Percentiles rank a stretch among this genome's conserved stretches.
These are phyloP conservation scores for Dromiciops gliroides DNA, from an alignment of 2,113 vertebrate genomes.

Conservation along the genomic window DNA sequence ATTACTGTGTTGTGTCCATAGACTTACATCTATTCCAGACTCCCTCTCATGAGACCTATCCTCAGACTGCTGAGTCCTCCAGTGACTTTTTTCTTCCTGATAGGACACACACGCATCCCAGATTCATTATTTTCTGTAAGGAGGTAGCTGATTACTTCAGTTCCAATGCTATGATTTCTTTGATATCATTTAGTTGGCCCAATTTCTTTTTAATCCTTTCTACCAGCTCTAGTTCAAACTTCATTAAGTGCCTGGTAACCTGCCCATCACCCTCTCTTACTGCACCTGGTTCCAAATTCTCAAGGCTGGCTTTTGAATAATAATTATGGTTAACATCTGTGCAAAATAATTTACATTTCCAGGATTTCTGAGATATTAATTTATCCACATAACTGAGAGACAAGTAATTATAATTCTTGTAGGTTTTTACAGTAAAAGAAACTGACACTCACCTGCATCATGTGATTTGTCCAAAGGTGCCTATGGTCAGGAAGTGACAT, in stretches of 20 bases:
- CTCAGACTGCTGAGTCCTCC: not conserved
- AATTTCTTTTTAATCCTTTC: conserved; percentile 15
- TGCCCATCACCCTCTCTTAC: conserved; percentile 28
- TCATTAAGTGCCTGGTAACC: conserved; percentile 37
- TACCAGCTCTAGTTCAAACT: conserved; percentile 32
- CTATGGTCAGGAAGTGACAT: not conserved
- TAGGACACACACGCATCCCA: too few relatives aligned
- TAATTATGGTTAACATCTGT: conserved; percentile 57
- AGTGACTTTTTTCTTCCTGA: not conserved
- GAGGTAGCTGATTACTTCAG: not conserved
- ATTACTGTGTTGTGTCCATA: not conserved
- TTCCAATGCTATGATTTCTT: not conserved
- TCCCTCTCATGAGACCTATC: conserved; percentile 15
- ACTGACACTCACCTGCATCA: conserved; percentile 29
- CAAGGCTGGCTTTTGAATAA: conserved; percentile 48
- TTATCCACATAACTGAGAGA: conserved; percentile 59
- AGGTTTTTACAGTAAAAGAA: conserved; percentile 49
- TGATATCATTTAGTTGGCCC: conserved; percentile 19
- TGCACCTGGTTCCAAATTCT: conserved; percentile 32
- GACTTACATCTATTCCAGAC: not conserved
- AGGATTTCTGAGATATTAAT: conserved; percentile 66
- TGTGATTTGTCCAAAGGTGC: conserved; percentile 19
- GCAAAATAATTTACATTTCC: conserved; percentile 57
- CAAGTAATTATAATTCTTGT: conserved; percentile 68
- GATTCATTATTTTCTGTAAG: not conserved